Conservation (phyloP, 1,140 invertebrate species). For the Trichonephila clavata region DNA sequence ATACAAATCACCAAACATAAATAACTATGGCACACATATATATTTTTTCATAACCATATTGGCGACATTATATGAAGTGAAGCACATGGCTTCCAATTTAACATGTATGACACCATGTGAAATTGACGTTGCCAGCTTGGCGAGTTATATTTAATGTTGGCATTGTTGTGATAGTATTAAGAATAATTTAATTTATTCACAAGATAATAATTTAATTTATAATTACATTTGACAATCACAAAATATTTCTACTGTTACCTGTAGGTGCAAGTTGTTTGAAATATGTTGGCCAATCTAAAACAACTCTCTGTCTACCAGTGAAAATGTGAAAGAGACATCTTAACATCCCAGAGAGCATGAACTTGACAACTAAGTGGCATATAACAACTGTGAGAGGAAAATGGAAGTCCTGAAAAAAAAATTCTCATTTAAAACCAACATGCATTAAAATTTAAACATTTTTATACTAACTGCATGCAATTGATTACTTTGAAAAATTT, state of each 20-base stretch:
- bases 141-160: no score
- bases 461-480: background rate
- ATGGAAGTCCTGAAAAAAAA: conserved; percentile 86
- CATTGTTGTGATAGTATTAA: no score
- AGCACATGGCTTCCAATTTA: no score
- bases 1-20: no score
- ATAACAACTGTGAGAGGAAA: conserved; percentile 92
- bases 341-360: conserved; percentile 86
- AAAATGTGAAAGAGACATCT: conserved; percentile 80
- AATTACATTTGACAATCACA: background rate
- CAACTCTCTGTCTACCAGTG: conserved; percentile 77
- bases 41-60: no score
- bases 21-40: no score
- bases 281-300: conserved; percentile 77
- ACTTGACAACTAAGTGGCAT: conserved; percentile 92
- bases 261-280: conserved; percentile 77
- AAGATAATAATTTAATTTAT: no score
- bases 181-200: no score
- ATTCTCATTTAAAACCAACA: background rate
- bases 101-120: no score
- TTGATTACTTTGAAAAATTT: background rate
- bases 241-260: conserved; percentile 57
- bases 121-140: no score
- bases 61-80: no score
- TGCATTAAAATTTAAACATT: background rate